phyloP scores from a whole-genome alignment of 2,888 invertebrate species.

The Graphium colonna region DNA sequence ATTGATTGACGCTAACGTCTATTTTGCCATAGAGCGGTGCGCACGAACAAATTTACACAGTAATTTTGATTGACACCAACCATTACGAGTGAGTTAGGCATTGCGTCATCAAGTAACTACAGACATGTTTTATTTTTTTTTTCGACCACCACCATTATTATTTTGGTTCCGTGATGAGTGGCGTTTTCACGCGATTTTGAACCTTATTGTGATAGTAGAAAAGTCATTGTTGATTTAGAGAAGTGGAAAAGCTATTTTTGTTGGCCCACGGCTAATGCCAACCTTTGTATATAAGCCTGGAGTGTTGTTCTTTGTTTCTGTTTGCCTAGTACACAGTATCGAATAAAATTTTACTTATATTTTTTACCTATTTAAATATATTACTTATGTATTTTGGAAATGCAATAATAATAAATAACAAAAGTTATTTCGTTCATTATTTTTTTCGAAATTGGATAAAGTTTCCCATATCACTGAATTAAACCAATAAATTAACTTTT shows the following conservation, averaged over 20 bases:
- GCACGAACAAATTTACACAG: constrained; percentile 61
- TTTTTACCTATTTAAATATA: too few species aligned
- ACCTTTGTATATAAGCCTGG: constrained; percentile 30
- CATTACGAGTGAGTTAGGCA: constrained; percentile 71
- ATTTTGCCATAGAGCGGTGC: constrained; percentile 41
- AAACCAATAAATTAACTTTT: too few species aligned
- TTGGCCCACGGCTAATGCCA: constrained; percentile 34
- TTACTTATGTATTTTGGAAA: too few species aligned
- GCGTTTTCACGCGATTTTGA: constrained; percentile 26
- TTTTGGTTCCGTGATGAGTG: constrained; percentile 28
- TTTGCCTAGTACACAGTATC: neutral
- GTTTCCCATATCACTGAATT: too few species aligned
- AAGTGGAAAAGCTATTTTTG: constrained; percentile 19
- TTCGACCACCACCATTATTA: constrained; percentile 31
- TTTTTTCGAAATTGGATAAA: too few species aligned
- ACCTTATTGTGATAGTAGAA: constrained; percentile 24
- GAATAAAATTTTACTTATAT: too few species aligned
- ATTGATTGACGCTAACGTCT: constrained; percentile 39
- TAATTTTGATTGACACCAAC: constrained; percentile 79
- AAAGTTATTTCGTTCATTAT: too few species aligned
- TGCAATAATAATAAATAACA: too few species aligned
- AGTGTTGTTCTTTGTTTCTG: constrained; percentile 13
- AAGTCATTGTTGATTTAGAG: constrained; percentile 18
- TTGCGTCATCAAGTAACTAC: constrained; percentile 73
- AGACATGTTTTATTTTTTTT: constrained; percentile 42